Percentiles rank a stretch among this genome's conserved stretches.
Conservation (phyloP, 2,797 vertebrate genomes). For the Acanthurus lineatus region DNA sequence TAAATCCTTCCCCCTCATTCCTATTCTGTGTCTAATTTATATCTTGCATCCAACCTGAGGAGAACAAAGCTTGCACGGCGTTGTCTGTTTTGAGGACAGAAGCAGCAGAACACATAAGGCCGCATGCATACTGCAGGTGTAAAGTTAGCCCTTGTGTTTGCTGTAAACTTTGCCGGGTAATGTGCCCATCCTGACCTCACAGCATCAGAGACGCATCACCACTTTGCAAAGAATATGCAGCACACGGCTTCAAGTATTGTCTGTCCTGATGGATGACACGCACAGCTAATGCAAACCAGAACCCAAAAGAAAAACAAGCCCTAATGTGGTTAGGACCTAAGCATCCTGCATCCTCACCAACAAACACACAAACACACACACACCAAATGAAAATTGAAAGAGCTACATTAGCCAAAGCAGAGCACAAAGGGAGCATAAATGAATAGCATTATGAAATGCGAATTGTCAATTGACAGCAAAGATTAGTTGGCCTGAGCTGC, state of each 20-base stretch:
- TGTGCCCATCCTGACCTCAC: not conserved
- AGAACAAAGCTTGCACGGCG: not conserved
- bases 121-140: not conserved
- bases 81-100: not conserved
- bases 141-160: not conserved
- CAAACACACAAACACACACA: conserved; percentile 27
- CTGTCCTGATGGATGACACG: conserved; percentile 68
- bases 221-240: conserved; percentile 21
- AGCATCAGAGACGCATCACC: conserved; percentile 24
- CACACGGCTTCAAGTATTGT: conserved; percentile 39
- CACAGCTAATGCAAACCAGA: conserved; percentile 78
- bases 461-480: conserved; percentile 67
- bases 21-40: not conserved
- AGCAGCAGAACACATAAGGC: not conserved
- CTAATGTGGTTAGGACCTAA: conserved; percentile 68
- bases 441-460: conserved; percentile 75
- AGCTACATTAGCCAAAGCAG: conserved; percentile 65
- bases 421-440: conserved; percentile 69
- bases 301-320: conserved; percentile 67
- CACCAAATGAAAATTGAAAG: conserved; percentile 70
- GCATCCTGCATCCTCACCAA: conserved; percentile 54
- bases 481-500: conserved; percentile 65
- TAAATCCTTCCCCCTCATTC: not conserved
- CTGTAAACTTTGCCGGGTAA: not conserved
- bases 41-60: not conserved